Evolutionary conservation across 2,113 vertebrate genomes (phyloP).

Genomic region (Phasianus colchicus): DNA sequence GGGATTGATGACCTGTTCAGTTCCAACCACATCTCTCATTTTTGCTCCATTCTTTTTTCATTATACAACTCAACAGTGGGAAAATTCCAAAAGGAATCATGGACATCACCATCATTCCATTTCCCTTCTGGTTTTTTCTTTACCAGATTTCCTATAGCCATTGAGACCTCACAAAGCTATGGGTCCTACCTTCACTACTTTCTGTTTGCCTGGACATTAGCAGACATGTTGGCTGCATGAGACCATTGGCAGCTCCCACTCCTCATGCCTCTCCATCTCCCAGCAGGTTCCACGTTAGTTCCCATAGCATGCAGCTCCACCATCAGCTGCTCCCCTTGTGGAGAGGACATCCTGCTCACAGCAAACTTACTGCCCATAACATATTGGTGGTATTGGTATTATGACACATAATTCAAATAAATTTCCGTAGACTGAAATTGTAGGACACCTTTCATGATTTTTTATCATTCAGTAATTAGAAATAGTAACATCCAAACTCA

Average conservation of each 20-base stretch:
- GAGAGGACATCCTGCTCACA: constrained; percentile 24
- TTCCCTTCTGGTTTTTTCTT: neutral
- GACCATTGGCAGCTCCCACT: neutral
- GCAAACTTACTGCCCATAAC: constrained; percentile 1
- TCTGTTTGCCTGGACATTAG: neutral
- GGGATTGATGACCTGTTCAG: neutral
- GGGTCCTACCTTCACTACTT: neutral
- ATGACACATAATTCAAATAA: constrained; percentile 45
- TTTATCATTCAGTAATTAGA: constrained; percentile 61
- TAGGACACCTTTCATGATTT: constrained; percentile 41
- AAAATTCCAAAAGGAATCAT: neutral
- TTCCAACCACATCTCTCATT: neutral
- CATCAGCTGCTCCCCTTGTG: constrained; percentile 9
- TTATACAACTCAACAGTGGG: accelerated
- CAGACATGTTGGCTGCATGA: neutral
- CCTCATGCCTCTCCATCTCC: neutral
- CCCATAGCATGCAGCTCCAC: neutral
- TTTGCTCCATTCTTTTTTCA: neutral
- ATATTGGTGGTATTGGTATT: neutral
- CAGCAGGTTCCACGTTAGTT: neutral
- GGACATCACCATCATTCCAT: neutral
- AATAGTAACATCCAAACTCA: constrained; percentile 43
- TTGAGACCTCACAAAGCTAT: neutral
- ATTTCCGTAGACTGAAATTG: constrained; percentile 25
- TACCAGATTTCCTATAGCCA: neutral